Base-by-base conservation (phyloP, 1,140 invertebrate genomes). In the Bombus soroeensis region DNA sequence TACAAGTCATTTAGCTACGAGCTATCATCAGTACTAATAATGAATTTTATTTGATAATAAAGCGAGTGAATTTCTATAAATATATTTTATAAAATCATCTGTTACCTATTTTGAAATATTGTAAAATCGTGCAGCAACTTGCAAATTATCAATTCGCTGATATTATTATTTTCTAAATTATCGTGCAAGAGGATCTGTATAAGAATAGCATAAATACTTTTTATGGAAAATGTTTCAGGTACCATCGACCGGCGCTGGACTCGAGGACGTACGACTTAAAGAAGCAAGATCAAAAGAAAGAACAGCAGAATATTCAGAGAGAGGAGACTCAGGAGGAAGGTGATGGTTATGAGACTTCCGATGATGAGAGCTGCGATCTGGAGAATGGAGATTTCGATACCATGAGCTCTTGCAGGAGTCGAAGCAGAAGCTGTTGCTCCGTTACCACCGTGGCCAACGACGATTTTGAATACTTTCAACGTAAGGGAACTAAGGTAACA, bases 391-490 rank as follows among this genome's bases (percentile, higher is more conserved):
- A 95, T 66, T 94, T 93, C 37, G 95, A 94, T 71, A 93, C 93
- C 18, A 95, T 93, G 93, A 96, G 94, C 93, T 96, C 96, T 70
- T 96, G 96, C 81, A 96, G 95, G 18, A 95, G 96, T 77, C 95
- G 96, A 15, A 95, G 95, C 57, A 93, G 93, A 73, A 96, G 96
- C 87, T 95, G 95, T 53, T 96, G 95, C 81, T 97, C 96, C 13
- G 96, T 96, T 28, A 97, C 96, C 8, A 97, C 96, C 0, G 96
- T 96, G 57, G 96, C 96, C 22, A 97, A 97, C 88, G 96, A 97
- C 87, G 96, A 97, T 90, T 97, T 97, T 87, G 96, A 97, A 87
- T 97, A 96, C 91, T 97, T 96, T 86, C 95, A 96, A 88, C 91
- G 93, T 87, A 93, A 94, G 82, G 92, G 90, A 74, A 92, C 88